Evolutionary conservation across 2,797 vertebrate genomes (phyloP).

Genomic region (Botia kubotai): DNA sequence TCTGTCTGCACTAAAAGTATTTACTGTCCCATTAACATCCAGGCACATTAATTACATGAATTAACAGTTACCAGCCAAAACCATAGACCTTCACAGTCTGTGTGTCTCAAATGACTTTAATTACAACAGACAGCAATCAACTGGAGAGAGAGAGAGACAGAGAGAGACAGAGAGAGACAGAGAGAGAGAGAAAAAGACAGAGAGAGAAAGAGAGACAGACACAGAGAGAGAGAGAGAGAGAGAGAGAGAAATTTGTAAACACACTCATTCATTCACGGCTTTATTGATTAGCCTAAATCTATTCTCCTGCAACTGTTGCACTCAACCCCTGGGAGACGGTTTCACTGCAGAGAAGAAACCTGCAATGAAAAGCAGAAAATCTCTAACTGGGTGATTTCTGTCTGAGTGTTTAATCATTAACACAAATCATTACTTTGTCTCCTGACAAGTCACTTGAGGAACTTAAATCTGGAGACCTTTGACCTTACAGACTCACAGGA

Average conservation of each 20-base stretch:
- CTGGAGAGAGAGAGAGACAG: too few relatives aligned
- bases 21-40: too few relatives aligned
- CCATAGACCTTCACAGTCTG: too few relatives aligned
- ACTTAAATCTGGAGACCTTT: slow-evolving; percentile 5
- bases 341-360: neutral
- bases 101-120: too few relatives aligned
- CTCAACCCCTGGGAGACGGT: neutral
- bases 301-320: slow-evolving; percentile 3
- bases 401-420: slow-evolving; percentile 15
- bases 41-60: too few relatives aligned
- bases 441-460: slow-evolving; percentile 22
- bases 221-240: neutral
- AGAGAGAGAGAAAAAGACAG: neutral
- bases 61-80: too few relatives aligned
- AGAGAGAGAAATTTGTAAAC: neutral
- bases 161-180: too few relatives aligned
- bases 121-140: too few relatives aligned
- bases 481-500: neutral
- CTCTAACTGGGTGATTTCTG: neutral
- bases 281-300: slow-evolving; percentile 4
- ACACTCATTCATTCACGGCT: neutral
- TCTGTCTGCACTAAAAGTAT: too few relatives aligned
- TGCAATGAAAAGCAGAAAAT: neutral
- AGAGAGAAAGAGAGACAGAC: neutral
- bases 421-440: neutral